Conservation (phyloP, 2,888 invertebrate species). For the Myopa tessellatipennis region DNA sequence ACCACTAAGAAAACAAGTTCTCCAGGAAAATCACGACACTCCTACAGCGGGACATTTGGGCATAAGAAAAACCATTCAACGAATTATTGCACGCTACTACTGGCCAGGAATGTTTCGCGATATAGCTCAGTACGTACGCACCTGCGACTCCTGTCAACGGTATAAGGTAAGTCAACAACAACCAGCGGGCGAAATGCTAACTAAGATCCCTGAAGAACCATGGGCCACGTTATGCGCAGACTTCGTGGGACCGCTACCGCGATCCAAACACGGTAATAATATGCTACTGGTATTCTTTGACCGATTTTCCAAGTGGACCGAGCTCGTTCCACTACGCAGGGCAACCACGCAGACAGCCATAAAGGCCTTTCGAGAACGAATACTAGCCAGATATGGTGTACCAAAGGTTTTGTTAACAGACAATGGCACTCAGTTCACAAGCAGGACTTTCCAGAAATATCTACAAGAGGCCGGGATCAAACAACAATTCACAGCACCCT, state of each 20-base stretch:
- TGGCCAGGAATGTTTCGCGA: slow-evolving; percentile 20
- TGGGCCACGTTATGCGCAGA: slow-evolving; percentile 31
- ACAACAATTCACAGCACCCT: background rate
- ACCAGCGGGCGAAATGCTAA: too few relatives aligned
- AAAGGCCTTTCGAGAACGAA: background rate
- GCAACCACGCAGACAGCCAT: background rate
- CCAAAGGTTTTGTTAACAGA: slow-evolving; percentile 32
- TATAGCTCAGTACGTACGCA: background rate
- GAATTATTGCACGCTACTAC: slow-evolving; percentile 5
- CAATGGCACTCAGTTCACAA: slow-evolving; percentile 30
- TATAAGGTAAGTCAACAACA: too few relatives aligned
- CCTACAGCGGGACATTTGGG: slow-evolving; percentile 28
- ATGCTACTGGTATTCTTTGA: background rate
- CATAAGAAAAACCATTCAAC: slow-evolving; percentile 23
- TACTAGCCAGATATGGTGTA: too few relatives aligned
- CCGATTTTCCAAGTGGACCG: slow-evolving; percentile 9
- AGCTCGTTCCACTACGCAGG: background rate
- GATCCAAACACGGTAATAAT: background rate
- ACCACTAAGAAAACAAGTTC: background rate
- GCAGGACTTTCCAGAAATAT: background rate
- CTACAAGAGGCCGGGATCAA: background rate
- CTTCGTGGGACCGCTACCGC: slow-evolving; percentile 4
- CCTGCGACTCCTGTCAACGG: too few relatives aligned
- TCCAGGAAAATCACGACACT: slow-evolving; percentile 26
- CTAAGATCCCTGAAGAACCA: slow-evolving; percentile 9